Evolutionary conservation across 2,888 invertebrate genomes (phyloP).

Genomic region (Hybos culiciformis): DNA sequence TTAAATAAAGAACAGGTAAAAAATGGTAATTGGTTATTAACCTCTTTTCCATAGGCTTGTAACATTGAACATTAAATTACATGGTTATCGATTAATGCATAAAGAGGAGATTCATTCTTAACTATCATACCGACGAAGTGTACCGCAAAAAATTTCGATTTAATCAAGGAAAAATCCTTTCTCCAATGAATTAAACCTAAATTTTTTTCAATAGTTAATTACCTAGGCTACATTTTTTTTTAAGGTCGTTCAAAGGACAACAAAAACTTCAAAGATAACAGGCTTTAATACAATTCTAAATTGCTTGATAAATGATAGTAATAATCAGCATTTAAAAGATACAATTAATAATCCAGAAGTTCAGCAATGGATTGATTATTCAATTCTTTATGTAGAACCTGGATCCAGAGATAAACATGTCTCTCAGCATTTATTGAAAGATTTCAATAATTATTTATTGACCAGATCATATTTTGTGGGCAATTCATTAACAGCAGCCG

Average conservation of each 20-base stretch:
- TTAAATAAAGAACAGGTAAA: conserved; percentile 41
- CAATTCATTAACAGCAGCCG: conserved; percentile 47
- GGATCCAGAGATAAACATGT: conserved; percentile 29
- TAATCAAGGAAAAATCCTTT: neutral
- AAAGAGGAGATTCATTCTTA: no score
- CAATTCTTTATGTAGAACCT: conserved; percentile 35
- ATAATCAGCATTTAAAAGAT: conserved; percentile 26
- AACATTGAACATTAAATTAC: no score
- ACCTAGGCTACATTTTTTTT: conserved; percentile 6
- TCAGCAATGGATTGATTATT: conserved; percentile 56
- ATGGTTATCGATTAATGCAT: no score
- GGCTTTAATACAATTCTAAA: conserved; percentile 42
- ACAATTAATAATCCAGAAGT: conserved; percentile 30
- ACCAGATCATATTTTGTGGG: conserved; percentile 44
- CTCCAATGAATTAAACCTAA: neutral
- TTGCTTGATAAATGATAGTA: conserved; percentile 36
- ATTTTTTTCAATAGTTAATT: no score
- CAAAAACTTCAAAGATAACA: conserved; percentile 37
- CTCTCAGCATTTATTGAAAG: conserved; percentile 29
- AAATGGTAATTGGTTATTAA: neutral
- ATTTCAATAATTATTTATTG: conserved; percentile 41
- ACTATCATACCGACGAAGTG: no score
- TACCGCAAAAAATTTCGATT: no score
- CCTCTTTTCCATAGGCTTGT: neutral
- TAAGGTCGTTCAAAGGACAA: conserved; percentile 39